A percentile compares a stretch with the other conserved stretches of the same genome.
Evolutionary conservation across 2,113 vertebrate genomes (phyloP).

Genomic region (Serilophus lunatus): DNA sequence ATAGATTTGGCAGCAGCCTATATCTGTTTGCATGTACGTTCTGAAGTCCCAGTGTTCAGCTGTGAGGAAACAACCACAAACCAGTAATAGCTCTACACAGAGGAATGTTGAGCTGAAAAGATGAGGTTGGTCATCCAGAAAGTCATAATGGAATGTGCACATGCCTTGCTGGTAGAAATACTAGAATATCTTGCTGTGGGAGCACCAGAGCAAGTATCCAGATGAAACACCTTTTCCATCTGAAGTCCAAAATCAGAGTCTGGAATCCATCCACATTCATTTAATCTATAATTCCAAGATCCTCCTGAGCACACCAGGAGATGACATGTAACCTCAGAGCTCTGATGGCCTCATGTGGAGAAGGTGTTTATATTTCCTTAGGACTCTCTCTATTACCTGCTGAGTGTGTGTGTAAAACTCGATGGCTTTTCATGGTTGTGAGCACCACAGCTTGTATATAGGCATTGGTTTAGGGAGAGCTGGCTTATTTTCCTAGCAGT

Average conservation of each 20-base stretch:
- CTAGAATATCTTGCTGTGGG: background rate
- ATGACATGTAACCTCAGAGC: slow-evolving; percentile 14
- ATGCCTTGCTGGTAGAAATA: background rate
- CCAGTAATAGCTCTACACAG: background rate
- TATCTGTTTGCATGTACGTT: background rate
- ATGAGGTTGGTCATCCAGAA: background rate
- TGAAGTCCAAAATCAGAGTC: background rate
- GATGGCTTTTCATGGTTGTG: slow-evolving; percentile 17
- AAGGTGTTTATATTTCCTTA: slow-evolving; percentile 50
- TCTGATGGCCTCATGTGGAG: slow-evolving; percentile 16
- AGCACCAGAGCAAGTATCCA: background rate
- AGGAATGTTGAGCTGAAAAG: background rate
- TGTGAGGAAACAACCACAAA: background rate
- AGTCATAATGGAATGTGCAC: background rate
- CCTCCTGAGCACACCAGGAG: background rate
- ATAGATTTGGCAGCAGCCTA: background rate
- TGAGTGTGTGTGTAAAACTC: slow-evolving; percentile 14
- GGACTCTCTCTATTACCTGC: slow-evolving; percentile 19
- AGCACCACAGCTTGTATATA: background rate
- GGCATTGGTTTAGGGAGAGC: background rate
- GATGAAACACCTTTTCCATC: background rate
- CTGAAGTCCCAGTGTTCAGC: background rate
- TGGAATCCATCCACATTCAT: background rate
- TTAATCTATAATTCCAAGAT: background rate
- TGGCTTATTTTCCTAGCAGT: background rate